Conservation (phyloP, 2,797 vertebrate species). For the Calcarius lapponicus region DNA sequence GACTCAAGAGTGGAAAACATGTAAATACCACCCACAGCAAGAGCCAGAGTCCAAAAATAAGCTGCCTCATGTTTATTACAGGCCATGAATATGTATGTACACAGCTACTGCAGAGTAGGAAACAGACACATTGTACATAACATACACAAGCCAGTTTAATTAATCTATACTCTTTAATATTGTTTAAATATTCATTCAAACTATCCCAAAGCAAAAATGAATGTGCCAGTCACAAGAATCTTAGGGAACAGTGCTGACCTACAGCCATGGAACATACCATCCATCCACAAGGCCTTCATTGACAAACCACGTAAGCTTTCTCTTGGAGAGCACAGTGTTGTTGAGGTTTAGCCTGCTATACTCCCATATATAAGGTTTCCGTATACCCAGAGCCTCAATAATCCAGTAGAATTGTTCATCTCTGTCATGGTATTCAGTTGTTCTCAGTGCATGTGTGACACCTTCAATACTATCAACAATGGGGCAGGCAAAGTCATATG, state of each 20-base stretch:
- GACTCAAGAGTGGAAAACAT: neutral
- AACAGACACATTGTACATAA: neutral
- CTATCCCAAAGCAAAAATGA: neutral
- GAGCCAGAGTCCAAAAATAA: neutral
- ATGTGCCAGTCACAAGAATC: accelerated
- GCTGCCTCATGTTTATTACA: neutral
- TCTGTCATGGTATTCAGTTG: conserved; percentile 97
- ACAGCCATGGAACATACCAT: conserved; percentile 81
- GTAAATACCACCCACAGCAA: neutral
- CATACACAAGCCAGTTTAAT: neutral
- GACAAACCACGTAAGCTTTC: conserved; percentile 98
- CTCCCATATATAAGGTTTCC: conserved; percentile 96
- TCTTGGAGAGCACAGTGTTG: conserved; percentile 96
- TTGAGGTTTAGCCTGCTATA: conserved; percentile 97
- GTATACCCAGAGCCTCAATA: conserved; percentile 87
- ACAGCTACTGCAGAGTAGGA: neutral
- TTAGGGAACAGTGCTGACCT: neutral
- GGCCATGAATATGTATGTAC: neutral
- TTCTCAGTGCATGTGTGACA: conserved; percentile 95
- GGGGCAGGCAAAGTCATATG: conserved; percentile 97
- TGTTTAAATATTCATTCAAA: neutral
- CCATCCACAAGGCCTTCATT: conserved; percentile 96
- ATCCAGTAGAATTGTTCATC: conserved; percentile 99
- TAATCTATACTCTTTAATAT: neutral
- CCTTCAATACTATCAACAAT: conserved; percentile 97